Percentiles rank a stretch among this genome's conserved stretches.
phyloP scores from a whole-genome alignment of 2,113 vertebrate species.

The Crotalus horridus region DNA sequence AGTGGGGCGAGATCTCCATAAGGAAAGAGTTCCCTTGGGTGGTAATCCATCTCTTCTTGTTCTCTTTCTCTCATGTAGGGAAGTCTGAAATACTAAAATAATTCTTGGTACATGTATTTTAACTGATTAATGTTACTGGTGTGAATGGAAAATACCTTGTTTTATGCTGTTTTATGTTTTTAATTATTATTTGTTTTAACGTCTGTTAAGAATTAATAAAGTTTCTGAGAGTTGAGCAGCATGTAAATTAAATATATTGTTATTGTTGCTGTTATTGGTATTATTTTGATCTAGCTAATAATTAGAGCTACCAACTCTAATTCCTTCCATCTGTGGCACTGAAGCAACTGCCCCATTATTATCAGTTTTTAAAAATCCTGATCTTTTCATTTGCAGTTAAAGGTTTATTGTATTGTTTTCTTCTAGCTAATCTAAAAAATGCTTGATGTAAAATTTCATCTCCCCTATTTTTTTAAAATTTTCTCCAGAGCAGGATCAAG shows the following conservation, averaged over 20 bases:
- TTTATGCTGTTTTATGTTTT: neutral
- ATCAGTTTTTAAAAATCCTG: neutral
- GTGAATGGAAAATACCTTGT: neutral
- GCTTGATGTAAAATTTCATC: neutral
- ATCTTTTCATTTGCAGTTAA: neutral
- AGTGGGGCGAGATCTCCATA: neutral
- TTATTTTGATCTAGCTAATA: neutral
- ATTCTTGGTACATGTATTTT: neutral
- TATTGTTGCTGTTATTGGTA: neutral
- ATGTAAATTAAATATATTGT: neutral
- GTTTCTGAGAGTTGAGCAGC: neutral
- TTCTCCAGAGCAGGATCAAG: neutral
- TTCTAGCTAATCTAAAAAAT: neutral
- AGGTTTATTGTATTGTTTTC: neutral
- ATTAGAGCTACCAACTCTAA: neutral
- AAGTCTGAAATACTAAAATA: neutral
- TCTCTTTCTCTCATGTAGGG: neutral
- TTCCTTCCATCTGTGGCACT: neutral
- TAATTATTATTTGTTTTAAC: neutral
- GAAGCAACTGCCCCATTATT: neutral
- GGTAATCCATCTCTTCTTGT: neutral
- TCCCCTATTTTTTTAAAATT: neutral
- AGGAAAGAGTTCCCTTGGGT: neutral
- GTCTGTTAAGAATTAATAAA: neutral
- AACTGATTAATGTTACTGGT: neutral